These are phyloP conservation scores for Nasonia oneida DNA, from an alignment of 2,888 invertebrate species.

Conservation along the genomic window DNA sequence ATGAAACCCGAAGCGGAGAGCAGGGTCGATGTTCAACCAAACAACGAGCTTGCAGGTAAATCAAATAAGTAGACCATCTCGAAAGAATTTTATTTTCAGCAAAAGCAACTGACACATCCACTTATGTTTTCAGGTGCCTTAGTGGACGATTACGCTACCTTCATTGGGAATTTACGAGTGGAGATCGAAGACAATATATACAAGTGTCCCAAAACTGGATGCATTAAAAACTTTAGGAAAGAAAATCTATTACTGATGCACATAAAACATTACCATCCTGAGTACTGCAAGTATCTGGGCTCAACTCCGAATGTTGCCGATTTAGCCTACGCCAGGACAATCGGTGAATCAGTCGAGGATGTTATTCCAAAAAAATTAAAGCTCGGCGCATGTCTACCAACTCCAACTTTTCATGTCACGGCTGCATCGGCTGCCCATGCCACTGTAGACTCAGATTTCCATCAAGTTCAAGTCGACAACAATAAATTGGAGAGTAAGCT, in stretches of 20 bases:
- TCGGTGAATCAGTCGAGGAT: conserved; percentile 82
- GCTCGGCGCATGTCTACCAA: conserved; percentile 63
- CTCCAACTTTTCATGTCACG: conserved; percentile 12
- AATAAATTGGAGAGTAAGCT: conserved; percentile 68
- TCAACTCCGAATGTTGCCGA: conserved; percentile 92
- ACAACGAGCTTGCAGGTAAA: conserved; percentile 24
- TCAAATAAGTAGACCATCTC: not conserved
- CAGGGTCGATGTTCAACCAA: conserved; percentile 12
- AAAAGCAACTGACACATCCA: not conserved
- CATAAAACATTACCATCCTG: conserved; percentile 95
- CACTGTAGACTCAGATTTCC: conserved; percentile 65
- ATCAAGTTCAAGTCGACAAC: conserved; percentile 64
- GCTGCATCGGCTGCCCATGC: conserved; percentile 54
- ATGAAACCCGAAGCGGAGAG: not conserved
- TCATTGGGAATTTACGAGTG: conserved; percentile 79
- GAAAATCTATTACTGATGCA: conserved; percentile 95
- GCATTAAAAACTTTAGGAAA: conserved; percentile 94
- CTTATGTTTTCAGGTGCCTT: conserved; percentile 6
- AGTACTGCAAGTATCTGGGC: conserved; percentile 87
- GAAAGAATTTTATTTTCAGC: not conserved
- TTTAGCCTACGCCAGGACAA: conserved; percentile 89
- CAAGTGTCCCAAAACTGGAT: conserved; percentile 89
- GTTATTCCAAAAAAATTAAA: conserved; percentile 74
- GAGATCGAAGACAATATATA: conserved; percentile 85
- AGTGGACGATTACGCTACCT: conserved; percentile 76